phyloP scores from a whole-genome alignment of 2,888 invertebrate genomes.

The Scaptomyza cyrtandrae region DNA sequence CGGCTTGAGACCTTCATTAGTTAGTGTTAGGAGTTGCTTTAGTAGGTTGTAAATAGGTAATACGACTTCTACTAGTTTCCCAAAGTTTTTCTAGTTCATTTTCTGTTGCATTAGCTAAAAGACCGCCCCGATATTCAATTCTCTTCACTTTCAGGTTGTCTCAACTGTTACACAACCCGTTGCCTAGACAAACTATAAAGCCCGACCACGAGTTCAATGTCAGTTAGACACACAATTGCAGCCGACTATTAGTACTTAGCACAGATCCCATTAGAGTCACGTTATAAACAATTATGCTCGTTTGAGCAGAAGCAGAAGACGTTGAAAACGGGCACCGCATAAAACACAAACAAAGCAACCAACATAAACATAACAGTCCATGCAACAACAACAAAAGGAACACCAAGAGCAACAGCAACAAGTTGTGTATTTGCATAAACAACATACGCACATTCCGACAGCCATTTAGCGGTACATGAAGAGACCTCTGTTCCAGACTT shows the following conservation, averaged over 20 bases:
- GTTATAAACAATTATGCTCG: slow-evolving; percentile 68
- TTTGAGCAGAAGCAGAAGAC: slow-evolving; percentile 12
- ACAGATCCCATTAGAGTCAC: slow-evolving; percentile 63
- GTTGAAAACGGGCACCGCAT: slow-evolving; percentile 44
- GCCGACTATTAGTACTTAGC: slow-evolving; percentile 24
- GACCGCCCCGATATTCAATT: too few relatives aligned
- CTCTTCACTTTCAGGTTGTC: neutral
- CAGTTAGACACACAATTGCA: slow-evolving; percentile 66
- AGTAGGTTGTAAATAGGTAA: neutral
- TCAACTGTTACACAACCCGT: slow-evolving; percentile 20
- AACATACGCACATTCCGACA: slow-evolving; percentile 66
- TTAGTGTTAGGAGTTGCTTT: neutral
- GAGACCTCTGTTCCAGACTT: slow-evolving; percentile 34
- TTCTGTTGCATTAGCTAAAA: too few relatives aligned
- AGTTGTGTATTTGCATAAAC: slow-evolving; percentile 69
- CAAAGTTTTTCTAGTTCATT: too few relatives aligned
- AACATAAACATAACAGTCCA: slow-evolving; percentile 30
- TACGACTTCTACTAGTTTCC: too few relatives aligned
- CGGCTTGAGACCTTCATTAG: neutral
- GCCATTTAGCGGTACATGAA: slow-evolving; percentile 68
- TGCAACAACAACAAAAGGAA: slow-evolving; percentile 13
- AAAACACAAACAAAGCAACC: slow-evolving; percentile 50
- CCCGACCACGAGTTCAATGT: slow-evolving; percentile 61
- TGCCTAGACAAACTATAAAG: slow-evolving; percentile 5
- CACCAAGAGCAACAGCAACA: slow-evolving; percentile 21